These are phyloP conservation scores for Umimayanthus chanpuru DNA, from an alignment of 92 coral and sea anemone genomes.

Conservation along the genomic window DNA sequence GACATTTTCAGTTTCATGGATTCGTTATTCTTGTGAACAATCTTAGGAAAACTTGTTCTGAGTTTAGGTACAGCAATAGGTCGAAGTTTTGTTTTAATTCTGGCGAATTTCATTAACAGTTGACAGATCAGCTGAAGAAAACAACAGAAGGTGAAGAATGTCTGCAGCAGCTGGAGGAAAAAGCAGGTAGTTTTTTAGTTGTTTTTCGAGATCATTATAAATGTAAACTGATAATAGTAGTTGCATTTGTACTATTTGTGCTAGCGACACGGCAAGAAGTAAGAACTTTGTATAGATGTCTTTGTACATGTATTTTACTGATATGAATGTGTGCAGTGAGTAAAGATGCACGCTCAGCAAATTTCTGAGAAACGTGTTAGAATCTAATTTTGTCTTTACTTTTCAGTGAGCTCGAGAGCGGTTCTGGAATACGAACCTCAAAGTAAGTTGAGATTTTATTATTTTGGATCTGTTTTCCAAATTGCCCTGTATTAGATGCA, in stretches of 20 bases:
- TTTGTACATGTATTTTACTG: constrained; percentile 27
- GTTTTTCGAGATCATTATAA: not conserved
- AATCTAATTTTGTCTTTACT: constrained; percentile 23
- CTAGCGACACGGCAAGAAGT: constrained; percentile 17
- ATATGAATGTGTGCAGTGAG: constrained; percentile 17
- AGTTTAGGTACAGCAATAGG: constrained; percentile 23
- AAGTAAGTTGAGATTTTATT: constrained; percentile 8
- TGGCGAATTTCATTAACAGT: constrained; percentile 15
- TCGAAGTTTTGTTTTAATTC: constrained; percentile 27
- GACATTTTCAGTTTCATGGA: constrained; percentile 17
- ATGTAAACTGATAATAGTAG: constrained; percentile 1
- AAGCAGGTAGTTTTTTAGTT: constrained; percentile 13
- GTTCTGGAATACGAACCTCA: constrained; percentile 28
- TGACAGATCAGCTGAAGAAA: constrained; percentile 14
- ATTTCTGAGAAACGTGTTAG: constrained; percentile 28
- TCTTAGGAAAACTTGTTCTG: constrained; percentile 14
- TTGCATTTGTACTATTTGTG: not conserved
- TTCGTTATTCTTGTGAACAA: constrained; percentile 15
- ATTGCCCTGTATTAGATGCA: constrained; percentile 27
- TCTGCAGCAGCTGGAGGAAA: constrained; percentile 21
- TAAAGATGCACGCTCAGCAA: constrained; percentile 18
- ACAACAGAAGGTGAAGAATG: constrained; percentile 19
- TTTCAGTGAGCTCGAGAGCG: constrained; percentile 27
- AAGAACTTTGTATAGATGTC: constrained; percentile 17
- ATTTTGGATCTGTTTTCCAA: constrained; percentile 14